These are phyloP conservation scores for Watsonalla cultraria DNA, from an alignment of 2,888 invertebrate species.

Conservation along the genomic window DNA sequence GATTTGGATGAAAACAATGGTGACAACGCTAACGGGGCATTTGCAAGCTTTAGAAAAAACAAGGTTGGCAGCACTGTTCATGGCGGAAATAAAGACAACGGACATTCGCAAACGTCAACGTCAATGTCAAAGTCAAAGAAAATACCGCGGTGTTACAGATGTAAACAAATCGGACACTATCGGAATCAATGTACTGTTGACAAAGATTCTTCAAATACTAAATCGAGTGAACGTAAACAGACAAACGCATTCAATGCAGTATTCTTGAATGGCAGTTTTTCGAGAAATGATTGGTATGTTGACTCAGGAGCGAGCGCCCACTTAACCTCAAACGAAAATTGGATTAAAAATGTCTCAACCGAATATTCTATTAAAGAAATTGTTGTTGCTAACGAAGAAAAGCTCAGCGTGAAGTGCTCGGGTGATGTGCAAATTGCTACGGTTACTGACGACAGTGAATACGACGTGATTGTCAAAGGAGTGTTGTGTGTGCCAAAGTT, in stretches of 20 bases:
- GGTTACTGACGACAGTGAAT: constrained; percentile 1
- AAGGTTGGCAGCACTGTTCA: constrained; percentile 12
- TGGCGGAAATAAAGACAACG: no score
- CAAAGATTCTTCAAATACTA: constrained; percentile 12
- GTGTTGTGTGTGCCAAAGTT: constrained; percentile 22
- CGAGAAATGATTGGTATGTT: constrained; percentile 21
- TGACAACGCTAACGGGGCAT: constrained; percentile 5
- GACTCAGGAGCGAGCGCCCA: constrained; percentile 25
- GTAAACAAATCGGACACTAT: constrained; percentile 22
- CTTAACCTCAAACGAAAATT: constrained; percentile 13
- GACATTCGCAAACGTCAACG: constrained; percentile 13
- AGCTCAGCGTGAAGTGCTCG: constrained; percentile 11
- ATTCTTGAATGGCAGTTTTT: constrained; percentile 20
- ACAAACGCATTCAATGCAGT: constrained; percentile 23
- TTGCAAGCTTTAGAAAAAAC: constrained; percentile 16
- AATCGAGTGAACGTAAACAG: constrained; percentile 11
- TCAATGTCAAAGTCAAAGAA: constrained; percentile 13
- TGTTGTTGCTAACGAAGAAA: constrained; percentile 14
- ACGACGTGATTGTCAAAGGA: constrained; percentile 9
- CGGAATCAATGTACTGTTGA: constrained; percentile 15
- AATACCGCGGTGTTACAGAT: constrained; percentile 14
- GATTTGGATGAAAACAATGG: constrained; percentile 14
- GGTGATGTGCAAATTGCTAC: constrained; percentile 16
- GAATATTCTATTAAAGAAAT: constrained; percentile 7
- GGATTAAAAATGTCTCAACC: constrained; percentile 7